phyloP scores from a whole-genome alignment of 2,888 invertebrate species.

The Leucophenga montana region DNA sequence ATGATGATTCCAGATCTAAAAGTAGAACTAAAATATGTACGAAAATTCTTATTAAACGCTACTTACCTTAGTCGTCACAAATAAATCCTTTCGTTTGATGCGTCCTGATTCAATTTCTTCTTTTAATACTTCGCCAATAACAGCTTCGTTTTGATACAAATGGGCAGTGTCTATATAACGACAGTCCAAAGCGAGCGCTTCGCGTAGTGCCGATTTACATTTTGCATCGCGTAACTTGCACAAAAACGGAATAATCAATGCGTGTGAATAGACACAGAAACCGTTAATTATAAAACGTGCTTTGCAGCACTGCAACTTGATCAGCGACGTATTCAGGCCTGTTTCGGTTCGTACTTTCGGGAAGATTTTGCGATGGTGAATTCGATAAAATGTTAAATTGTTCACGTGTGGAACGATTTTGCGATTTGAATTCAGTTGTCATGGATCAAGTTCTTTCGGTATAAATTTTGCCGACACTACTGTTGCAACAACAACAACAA shows the following conservation, averaged over 20 bases:
- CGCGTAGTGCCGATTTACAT: constrained; percentile 78
- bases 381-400: too few relatives aligned
- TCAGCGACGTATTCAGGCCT: too few relatives aligned
- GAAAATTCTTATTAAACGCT: neutral
- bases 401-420: too few relatives aligned
- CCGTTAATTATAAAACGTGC: neutral
- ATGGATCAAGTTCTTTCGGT: too few relatives aligned
- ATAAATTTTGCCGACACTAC: too few relatives aligned
- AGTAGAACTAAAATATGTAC: constrained; percentile 61
- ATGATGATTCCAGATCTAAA: constrained; percentile 61
- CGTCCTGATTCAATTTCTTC: constrained; percentile 77
- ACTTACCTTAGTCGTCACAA: constrained; percentile 75
- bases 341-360: too few relatives aligned
- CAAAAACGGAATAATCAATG: neutral
- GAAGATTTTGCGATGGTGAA: too few relatives aligned
- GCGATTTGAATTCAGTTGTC: too few relatives aligned
- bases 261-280: neutral
- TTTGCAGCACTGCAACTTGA: too few relatives aligned
- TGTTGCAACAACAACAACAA: too few relatives aligned
- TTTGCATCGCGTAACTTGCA: constrained; percentile 79
- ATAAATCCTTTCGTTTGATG: constrained; percentile 79
- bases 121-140: constrained; percentile 78
- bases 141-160: constrained; percentile 79
- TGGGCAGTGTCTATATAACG: constrained; percentile 79
- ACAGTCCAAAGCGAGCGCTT: constrained; percentile 82